A percentile compares a stretch with the other conserved stretches of the same genome.
These are phyloP conservation scores for Drosophila ercepeae DNA, from an alignment of 1,140 invertebrate genomes.

Conservation along the genomic window DNA sequence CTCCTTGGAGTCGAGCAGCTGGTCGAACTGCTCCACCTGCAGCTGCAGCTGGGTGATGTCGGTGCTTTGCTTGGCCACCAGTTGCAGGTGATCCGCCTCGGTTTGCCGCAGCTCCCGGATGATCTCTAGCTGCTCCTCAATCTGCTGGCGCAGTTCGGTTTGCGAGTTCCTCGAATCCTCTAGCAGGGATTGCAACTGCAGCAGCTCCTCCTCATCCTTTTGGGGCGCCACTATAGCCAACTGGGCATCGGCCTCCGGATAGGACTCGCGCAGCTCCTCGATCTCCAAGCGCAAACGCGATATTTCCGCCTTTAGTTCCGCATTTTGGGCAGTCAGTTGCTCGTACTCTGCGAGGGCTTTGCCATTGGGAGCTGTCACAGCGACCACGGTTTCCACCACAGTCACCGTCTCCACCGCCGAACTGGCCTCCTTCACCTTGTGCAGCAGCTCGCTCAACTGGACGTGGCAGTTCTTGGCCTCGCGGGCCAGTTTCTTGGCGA, in stretches of 20 bases:
- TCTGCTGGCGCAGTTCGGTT: slow-evolving; percentile 1
- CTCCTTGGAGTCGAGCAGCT: slow-evolving; percentile 60
- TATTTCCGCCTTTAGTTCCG: slow-evolving; percentile 66
- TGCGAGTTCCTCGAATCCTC: slow-evolving; percentile 4
- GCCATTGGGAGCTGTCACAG: slow-evolving; percentile 76
- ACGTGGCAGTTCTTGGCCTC: slow-evolving; percentile 76
- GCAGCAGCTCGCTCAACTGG: slow-evolving; percentile 70
- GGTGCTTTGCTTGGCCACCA: slow-evolving; percentile 31
- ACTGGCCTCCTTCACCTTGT: slow-evolving; percentile 84
- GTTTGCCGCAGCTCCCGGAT: slow-evolving; percentile 34
- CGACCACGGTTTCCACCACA: slow-evolving; percentile 77
- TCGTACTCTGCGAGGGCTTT: slow-evolving; percentile 83
- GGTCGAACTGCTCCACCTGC: slow-evolving; percentile 67
- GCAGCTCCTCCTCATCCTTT: slow-evolving; percentile 12
- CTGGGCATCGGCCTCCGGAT: slow-evolving; percentile 17
- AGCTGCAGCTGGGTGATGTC: slow-evolving; percentile 51
- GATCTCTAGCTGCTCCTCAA: not conserved
- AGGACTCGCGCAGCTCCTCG: slow-evolving; percentile 44
- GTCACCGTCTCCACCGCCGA: slow-evolving; percentile 81
- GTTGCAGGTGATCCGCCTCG: slow-evolving; percentile 38
- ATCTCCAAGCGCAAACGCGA: slow-evolving; percentile 51
- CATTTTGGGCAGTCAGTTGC: slow-evolving; percentile 84
- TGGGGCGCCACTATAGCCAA: slow-evolving; percentile 9
- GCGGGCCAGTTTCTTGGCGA: slow-evolving; percentile 78
- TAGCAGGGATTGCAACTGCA: slow-evolving; percentile 3